Base-by-base conservation (phyloP, 2,888 invertebrate genomes). In the Andrena flavipes region DNA sequence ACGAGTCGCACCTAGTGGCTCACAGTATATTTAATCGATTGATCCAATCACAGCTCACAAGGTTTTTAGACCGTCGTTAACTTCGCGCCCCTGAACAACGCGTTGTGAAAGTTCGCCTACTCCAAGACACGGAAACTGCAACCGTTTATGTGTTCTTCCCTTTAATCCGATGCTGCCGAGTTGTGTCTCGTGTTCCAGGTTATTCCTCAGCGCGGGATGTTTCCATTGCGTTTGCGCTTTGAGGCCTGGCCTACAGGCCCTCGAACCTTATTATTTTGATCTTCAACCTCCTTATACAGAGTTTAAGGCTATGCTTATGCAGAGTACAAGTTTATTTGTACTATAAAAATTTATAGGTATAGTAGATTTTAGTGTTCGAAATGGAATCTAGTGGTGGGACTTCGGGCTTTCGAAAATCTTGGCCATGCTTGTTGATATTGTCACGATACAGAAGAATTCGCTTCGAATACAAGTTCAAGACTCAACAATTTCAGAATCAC, bases 121-220 rank as follows among this genome's bases (percentile, higher is more conserved):
- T 72, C 60, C 48, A 35, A n/a, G 54, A 54, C 35, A 68, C 59
- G 48, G 56, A 68, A 63, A 80, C 73, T 63, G 49, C 54, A 60
- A 48, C 76, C 80, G 64, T 84, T 77, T 80, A 84, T 30, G 76
- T 29, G 59, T 65, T 78, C 59, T 70, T 78, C 70, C 67, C 76
- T 74, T 76, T 72, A 68, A 74, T 54, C 42, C 62, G 48, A 71
- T 56, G 54, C 69, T 68, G 16, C 23, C 48, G 68, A 42, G 42
- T 42, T 42, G 68, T 56, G 68, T 68, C 70, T 60, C 35, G 26
- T 7, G 35, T 69, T 72, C n/a, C 54, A n/a, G 10, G 29, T 51
- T 78, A 56, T 70, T 79, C 49, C 30, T 48, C 48, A 13, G 1
- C 48, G 20, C 35, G 56, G 35, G 56, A 73, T n/a, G 51, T 64